Conservation (phyloP, 92 coral and sea anemone species). For the Zoanthus solanderi region DNA sequence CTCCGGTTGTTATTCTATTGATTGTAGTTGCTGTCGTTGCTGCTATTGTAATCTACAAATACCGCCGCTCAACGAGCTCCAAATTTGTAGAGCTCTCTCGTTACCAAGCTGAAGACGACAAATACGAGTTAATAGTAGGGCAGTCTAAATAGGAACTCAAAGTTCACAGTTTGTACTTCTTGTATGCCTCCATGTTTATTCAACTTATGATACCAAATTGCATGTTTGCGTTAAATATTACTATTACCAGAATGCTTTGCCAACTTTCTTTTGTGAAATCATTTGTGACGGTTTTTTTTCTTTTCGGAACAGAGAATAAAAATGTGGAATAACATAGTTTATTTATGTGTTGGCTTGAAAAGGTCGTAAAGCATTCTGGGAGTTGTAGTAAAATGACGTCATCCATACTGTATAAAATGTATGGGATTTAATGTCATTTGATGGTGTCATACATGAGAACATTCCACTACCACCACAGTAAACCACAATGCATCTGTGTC, state of each 20-base stretch:
- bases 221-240: not conserved
- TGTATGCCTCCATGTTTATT: not conserved
- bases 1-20: constrained; percentile 13
- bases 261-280: not conserved
- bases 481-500: not conserved
- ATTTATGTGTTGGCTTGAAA: too few species aligned
- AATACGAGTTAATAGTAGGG: constrained; percentile 29
- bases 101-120: constrained; percentile 33
- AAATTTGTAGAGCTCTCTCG: constrained; percentile 25
- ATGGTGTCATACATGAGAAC: not conserved
- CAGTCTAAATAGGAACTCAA: not conserved
- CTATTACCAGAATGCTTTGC: not conserved
- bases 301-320: not conserved
- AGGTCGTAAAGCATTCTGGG: too few species aligned
- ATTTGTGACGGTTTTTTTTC: not conserved
- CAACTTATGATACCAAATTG: not conserved
- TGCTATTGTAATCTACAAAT: constrained; percentile 35
- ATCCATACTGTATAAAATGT: too few species aligned
- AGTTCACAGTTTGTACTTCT: not conserved
- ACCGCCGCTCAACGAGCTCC: constrained; percentile 13
- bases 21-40: constrained; percentile 11
- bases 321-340: too few species aligned
- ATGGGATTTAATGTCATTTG: too few species aligned
- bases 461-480: not conserved
- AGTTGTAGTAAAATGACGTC: too few species aligned